phyloP scores from a whole-genome alignment of 2,797 vertebrate species.

The Coendou prehensilis region DNA sequence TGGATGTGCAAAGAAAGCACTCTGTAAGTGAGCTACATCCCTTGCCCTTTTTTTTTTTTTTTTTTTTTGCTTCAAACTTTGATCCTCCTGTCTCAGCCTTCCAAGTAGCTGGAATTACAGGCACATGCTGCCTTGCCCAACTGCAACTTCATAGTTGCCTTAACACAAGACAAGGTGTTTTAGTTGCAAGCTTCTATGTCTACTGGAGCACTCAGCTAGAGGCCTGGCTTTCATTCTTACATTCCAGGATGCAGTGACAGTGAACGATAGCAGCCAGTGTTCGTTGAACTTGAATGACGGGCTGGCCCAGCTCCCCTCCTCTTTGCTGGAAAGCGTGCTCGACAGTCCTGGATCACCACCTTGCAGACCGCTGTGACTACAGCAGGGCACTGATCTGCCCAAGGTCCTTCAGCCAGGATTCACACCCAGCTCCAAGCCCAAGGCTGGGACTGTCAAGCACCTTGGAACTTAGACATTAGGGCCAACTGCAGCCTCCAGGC shows the following conservation, averaged over 20 bases:
- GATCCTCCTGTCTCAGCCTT: background rate
- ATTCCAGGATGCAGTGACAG: background rate
- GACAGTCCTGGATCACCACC: background rate
- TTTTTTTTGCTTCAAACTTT: background rate
- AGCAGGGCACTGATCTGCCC: accelerated
- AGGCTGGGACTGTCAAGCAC: accelerated
- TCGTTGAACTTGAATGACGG: background rate
- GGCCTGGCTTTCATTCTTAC: background rate
- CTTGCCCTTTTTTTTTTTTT: background rate
- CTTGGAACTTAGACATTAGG: background rate
- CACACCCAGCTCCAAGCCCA: accelerated
- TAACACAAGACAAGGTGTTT: background rate
- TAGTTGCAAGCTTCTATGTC: background rate
- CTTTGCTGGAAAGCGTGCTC: background rate
- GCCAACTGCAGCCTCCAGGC: background rate
- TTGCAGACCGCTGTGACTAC: background rate
- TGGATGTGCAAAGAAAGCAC: background rate
- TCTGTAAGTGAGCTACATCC: background rate
- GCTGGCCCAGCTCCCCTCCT: no score
- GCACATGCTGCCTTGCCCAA: background rate
- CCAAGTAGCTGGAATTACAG: background rate
- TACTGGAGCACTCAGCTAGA: background rate
- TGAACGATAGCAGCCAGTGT: no score
- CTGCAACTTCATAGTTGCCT: background rate
- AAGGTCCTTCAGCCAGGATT: background rate